A percentile compares a stretch with the other conserved stretches of the same genome.
phyloP scores from a whole-genome alignment of 2,888 invertebrate species.

The Gymnoscelis rufifasciata region DNA sequence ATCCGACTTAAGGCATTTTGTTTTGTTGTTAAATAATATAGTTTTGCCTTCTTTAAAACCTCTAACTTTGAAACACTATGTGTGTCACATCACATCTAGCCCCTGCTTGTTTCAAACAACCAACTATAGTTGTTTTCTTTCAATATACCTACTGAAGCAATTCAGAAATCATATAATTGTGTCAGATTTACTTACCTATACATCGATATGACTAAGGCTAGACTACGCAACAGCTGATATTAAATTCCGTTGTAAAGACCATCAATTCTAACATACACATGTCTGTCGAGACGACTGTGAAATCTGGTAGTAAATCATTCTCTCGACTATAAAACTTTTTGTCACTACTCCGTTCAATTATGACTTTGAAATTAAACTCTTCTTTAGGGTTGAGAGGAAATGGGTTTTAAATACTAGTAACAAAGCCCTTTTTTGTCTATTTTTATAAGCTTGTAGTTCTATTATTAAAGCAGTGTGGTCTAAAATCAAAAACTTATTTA shows the following conservation, averaged over 20 bases:
- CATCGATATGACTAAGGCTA: slow-evolving; percentile 5
- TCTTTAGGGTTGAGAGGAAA: slow-evolving; percentile 13
- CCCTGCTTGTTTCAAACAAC: too few relatives aligned
- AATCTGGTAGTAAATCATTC: slow-evolving; percentile 66
- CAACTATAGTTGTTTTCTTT: too few relatives aligned
- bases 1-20: too few relatives aligned
- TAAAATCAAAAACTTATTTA: too few relatives aligned
- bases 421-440: not conserved
- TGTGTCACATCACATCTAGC: too few relatives aligned
- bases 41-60: too few relatives aligned
- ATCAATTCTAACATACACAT: slow-evolving; percentile 33
- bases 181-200: too few relatives aligned
- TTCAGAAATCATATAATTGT: too few relatives aligned
- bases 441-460: not conserved
- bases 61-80: too few relatives aligned
- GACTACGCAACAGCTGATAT: slow-evolving; percentile 8
- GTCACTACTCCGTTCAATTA: slow-evolving; percentile 40
- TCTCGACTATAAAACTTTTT: slow-evolving; percentile 64
- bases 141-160: too few relatives aligned
- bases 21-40: too few relatives aligned
- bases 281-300: slow-evolving; percentile 50
- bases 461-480: not conserved
- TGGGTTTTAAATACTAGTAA: slow-evolving; percentile 1
- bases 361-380: slow-evolving; percentile 26
- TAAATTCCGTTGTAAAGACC: slow-evolving; percentile 16